Percentiles rank a stretch among this genome's conserved stretches.
phyloP scores from a whole-genome alignment of 2,888 invertebrate species.

The Barypeithes pellucidus region DNA sequence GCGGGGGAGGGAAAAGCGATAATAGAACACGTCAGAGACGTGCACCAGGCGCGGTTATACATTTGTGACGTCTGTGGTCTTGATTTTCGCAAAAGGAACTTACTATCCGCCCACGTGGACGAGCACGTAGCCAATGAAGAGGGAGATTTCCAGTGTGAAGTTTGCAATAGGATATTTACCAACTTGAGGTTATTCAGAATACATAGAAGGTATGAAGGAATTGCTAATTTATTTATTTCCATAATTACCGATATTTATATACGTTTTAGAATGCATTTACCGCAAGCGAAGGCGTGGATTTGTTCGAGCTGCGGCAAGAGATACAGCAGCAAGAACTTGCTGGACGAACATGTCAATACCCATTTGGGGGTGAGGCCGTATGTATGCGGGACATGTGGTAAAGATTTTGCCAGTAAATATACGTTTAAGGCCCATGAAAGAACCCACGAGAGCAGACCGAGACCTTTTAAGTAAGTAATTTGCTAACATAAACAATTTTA shows the following conservation, averaged over 20 bases:
- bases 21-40: slow-evolving; percentile 75
- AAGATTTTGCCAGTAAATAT: slow-evolving; percentile 86
- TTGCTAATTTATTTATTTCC: background rate
- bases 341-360: slow-evolving; percentile 82
- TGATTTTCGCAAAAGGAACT: slow-evolving; percentile 78
- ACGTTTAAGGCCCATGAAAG: slow-evolving; percentile 83
- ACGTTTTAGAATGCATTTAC: slow-evolving; percentile 74
- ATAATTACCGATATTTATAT: background rate
- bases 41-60: slow-evolving; percentile 78
- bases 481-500: too few species aligned
- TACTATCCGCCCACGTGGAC: slow-evolving; percentile 78
- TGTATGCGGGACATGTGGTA: slow-evolving; percentile 78
- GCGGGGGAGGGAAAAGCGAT: slow-evolving; percentile 75
- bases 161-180: slow-evolving; percentile 76
- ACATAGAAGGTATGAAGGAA: slow-evolving; percentile 72
- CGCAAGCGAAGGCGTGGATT: slow-evolving; percentile 76
- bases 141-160: slow-evolving; percentile 78
- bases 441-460: slow-evolving; percentile 79
- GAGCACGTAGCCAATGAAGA: slow-evolving; percentile 77
- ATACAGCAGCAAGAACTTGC: slow-evolving; percentile 79
- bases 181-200: slow-evolving; percentile 76
- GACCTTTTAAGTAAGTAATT: slow-evolving; percentile 74
- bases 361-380: slow-evolving; percentile 82
- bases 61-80: slow-evolving; percentile 82
- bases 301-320: slow-evolving; percentile 80